Evolutionary conservation across 2,888 invertebrate genomes (phyloP), one percentile per base, ranked within the genome.

Genomic region (Atherix ibis): DNA sequence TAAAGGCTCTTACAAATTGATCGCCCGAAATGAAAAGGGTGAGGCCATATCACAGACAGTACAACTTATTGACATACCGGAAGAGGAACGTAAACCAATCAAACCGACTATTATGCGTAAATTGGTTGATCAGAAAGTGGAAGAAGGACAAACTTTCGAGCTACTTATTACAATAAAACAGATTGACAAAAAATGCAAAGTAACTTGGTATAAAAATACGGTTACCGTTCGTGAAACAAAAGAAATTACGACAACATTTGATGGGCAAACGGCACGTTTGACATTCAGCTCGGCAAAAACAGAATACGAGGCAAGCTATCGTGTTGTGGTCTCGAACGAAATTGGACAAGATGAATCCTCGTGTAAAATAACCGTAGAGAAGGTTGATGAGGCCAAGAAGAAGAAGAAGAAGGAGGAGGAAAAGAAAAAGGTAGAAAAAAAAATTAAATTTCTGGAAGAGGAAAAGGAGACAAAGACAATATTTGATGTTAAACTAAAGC

Each of bases 11-110:
- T 91, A 92, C 61, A 89, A 88, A 62, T 65, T 91, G 46, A 73
- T 89, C 5, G 89, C 89, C 16, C 85, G 81, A 56, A 91, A 91
- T 56, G 88, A 88, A 49, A 89, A 91, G 59, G 91, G 91, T 43
- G 87, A 89, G 60, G 88, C 87, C 10, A 76, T 77, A 10, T 91
- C 91, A 17, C 87, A 88, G 58, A 70, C 76, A 37, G 88, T 91
- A 4, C 82, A 87, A 56, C 76, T 91, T 33, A 75, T 77, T 31
- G 87, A 88, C 44, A 75, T 88, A 46, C 83, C 83, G 2, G 73
- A 74, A 43, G 71, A 71, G 39, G 76, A 77, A 47, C 76, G 77
- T 46, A 76, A 81, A 58, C 73, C 80, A 28, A 75, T 77, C 34
- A 82, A 82, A 51, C 88, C 88, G 4, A 78, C 81, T 55, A 77